phyloP scores from a whole-genome alignment of 2,888 invertebrate genomes.

The Ectemnius cavifrons region DNA sequence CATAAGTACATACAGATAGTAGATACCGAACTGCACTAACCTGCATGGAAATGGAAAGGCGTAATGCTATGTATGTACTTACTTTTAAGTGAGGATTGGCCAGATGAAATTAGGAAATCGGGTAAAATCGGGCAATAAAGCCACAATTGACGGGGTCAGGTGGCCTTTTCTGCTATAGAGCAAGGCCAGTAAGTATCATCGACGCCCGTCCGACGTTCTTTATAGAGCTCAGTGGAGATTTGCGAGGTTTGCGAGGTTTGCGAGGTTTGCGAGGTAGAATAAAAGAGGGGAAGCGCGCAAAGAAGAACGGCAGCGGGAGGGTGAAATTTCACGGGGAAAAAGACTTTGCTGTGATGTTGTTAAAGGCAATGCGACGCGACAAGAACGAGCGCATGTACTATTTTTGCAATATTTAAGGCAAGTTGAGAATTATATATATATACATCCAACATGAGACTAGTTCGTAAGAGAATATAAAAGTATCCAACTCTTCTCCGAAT shows the following conservation, averaged over 20 bases:
- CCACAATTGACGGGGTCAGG: too few species aligned
- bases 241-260: background rate
- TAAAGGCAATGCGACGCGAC: conserved; percentile 28
- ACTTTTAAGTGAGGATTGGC: background rate
- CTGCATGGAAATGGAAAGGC: too few species aligned
- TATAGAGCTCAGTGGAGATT: background rate
- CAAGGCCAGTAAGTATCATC: too few species aligned
- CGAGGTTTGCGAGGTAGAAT: background rate
- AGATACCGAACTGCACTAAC: too few species aligned
- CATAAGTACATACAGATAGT: too few species aligned
- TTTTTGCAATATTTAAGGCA: conserved; percentile 56
- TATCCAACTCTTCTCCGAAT: conserved; percentile 9
- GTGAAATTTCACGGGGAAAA: conserved; percentile 14
- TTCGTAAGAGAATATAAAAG: conserved; percentile 25
- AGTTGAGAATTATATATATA: conserved; percentile 26
- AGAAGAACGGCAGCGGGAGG: background rate
- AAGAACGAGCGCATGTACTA: conserved; percentile 47
- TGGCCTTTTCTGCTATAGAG: too few species aligned
- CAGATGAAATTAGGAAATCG: background rate
- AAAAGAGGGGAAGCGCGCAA: conserved; percentile 17
- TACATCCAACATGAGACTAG: conserved; percentile 6
- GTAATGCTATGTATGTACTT: too few species aligned
- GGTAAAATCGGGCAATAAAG: background rate
- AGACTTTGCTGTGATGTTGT: conserved; percentile 50
- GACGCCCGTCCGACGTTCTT: too few species aligned